These are phyloP conservation scores for Hiodon alosoides DNA, from an alignment of 2,113 vertebrate species.

Conservation along the genomic window DNA sequence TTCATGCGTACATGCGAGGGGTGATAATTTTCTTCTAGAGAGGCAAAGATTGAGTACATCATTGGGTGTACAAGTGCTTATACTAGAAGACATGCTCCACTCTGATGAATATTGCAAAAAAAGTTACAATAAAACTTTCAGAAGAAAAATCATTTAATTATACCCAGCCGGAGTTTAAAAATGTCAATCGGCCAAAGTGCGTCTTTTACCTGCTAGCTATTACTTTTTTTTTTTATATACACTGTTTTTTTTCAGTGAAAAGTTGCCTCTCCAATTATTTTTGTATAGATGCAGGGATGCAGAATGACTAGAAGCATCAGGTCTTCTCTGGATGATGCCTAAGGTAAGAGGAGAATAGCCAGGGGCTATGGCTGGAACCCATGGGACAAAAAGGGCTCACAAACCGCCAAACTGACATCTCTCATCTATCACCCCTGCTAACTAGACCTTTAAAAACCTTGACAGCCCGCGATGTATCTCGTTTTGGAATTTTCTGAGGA, in stretches of 20 bases:
- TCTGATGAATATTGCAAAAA: not conserved
- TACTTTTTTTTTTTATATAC: conserved; percentile 63
- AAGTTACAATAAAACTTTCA: not conserved
- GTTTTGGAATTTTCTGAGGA: conserved; percentile 47
- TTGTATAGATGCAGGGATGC: conserved; percentile 98
- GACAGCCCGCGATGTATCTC: conserved; percentile 73
- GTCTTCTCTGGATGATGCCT: conserved; percentile 88
- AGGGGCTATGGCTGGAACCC: conserved; percentile 92
- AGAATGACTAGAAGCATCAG: conserved; percentile 99
- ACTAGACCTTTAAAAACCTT: conserved; percentile 99
- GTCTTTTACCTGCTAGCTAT: conserved; percentile 63
- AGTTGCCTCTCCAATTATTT: conserved; percentile 99
- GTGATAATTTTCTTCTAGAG: too few relatives aligned
- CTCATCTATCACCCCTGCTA: conserved; percentile 98
- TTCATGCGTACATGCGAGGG: too few relatives aligned
- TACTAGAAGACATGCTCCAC: not conserved
- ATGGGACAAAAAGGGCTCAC: conserved; percentile 85
- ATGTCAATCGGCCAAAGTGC: conserved; percentile 58
- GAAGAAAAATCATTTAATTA: conserved; percentile 14
- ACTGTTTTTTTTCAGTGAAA: conserved; percentile 76
- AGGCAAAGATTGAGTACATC: not conserved
- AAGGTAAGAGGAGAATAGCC: conserved; percentile 98
- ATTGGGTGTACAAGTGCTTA: not conserved
- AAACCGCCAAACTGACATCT: conserved; percentile 99
- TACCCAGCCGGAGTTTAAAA: conserved; percentile 33